A percentile compares a stretch with the other conserved stretches of the same genome.
Conservation (phyloP, 1,140 invertebrate genomes). For the Cydia fagiglandana region DNA sequence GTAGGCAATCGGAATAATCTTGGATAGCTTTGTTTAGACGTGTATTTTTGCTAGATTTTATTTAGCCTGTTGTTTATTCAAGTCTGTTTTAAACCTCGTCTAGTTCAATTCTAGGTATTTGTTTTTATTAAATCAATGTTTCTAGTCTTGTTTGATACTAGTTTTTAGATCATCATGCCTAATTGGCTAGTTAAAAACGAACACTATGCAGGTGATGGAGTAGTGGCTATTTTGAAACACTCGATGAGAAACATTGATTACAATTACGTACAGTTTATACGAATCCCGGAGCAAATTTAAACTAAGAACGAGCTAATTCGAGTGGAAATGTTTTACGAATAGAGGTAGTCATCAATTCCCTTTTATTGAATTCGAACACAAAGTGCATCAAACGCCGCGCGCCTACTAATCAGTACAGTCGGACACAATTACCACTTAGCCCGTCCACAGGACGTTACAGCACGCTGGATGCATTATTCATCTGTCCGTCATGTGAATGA, state of each 20-base stretch:
- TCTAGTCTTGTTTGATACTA: not conserved
- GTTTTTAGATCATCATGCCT: not conserved
- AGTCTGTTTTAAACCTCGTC: not conserved
- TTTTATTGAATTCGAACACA: not conserved
- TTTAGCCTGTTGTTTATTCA: not conserved
- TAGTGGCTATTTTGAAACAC: not conserved
- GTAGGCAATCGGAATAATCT: not conserved
- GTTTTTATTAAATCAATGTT: not conserved
- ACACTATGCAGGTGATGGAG: not conserved
- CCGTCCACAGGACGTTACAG: constrained; percentile 3
- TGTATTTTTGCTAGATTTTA: constrained; percentile 4
- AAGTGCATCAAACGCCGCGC: not conserved
- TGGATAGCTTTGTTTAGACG: not conserved
- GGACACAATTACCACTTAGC: constrained; percentile 17
- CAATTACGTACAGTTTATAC: not conserved
- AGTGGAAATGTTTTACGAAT: not conserved
- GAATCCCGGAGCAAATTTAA: not conserved
- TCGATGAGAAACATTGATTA: too few species aligned
- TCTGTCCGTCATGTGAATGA: constrained; percentile 7
- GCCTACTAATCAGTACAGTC: constrained; percentile 7
- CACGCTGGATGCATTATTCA: not conserved
- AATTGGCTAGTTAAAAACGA: not conserved
- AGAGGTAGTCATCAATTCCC: not conserved
- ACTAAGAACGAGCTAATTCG: not conserved
- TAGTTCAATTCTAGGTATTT: not conserved